These are phyloP conservation scores for Lissonota sp. DNA, from an alignment of 2,888 invertebrate genomes.

Conservation along the genomic window DNA sequence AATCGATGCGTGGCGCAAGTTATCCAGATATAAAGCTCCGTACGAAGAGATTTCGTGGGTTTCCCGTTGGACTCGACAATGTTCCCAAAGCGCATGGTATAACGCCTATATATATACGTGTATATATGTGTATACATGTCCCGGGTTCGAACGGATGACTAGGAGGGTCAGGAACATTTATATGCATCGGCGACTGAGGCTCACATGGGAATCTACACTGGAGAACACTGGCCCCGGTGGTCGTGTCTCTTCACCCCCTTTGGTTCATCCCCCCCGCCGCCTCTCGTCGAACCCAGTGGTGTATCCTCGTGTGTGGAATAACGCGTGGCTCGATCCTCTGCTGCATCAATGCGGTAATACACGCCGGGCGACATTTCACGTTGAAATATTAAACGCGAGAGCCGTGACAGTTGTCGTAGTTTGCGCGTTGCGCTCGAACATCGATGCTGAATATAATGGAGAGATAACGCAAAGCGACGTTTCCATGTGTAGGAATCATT, in stretches of 20 bases:
- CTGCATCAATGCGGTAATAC: conserved; percentile 43
- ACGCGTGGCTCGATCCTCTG: conserved; percentile 27
- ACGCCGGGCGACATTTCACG: conserved; percentile 56
- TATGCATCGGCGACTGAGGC: conserved; percentile 34
- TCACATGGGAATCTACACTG: conserved; percentile 49
- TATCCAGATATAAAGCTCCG: conserved; percentile 12
- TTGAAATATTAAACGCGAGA: conserved; percentile 60
- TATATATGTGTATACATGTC: background rate
- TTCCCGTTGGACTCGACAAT: conserved; percentile 38
- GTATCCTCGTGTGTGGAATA: conserved; percentile 7
- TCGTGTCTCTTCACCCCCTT: background rate
- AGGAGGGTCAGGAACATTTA: conserved; percentile 22
- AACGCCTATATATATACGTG: conserved; percentile 8
- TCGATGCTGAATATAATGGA: conserved; percentile 42
- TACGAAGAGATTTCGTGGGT: conserved; percentile 38
- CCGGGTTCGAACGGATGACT: conserved; percentile 25
- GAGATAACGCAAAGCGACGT: conserved; percentile 48
- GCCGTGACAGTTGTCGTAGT: conserved; percentile 55
- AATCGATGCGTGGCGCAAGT: background rate
- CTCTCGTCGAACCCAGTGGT: background rate
- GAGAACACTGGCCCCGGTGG: background rate
- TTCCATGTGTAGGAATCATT: conserved; percentile 2
- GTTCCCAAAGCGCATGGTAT: conserved; percentile 29
- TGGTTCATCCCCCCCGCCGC: background rate
- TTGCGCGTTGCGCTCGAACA: conserved; percentile 12